Evolutionary conservation across 2,113 vertebrate species (phyloP).

Genomic region (Amia ocellicauda): DNA sequence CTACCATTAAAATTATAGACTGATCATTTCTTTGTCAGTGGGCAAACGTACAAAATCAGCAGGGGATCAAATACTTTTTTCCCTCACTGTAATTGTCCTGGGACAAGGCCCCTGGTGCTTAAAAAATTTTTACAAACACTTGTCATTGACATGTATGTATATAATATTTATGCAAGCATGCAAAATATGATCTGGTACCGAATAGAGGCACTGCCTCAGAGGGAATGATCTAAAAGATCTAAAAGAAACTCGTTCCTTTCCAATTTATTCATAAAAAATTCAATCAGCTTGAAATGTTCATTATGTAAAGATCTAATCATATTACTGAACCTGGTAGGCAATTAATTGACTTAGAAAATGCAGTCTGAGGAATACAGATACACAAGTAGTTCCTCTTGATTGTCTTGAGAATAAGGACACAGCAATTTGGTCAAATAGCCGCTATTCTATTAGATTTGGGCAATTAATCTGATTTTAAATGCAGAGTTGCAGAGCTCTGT

Average conservation of each 20-base stretch:
- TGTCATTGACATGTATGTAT: too few relatives aligned
- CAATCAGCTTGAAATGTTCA: slow-evolving; percentile 53
- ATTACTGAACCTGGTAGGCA: slow-evolving; percentile 41
- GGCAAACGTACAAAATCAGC: too few relatives aligned
- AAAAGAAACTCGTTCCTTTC: too few relatives aligned
- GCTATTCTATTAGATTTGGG: slow-evolving; percentile 84
- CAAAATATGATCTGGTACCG: too few relatives aligned
- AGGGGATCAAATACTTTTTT: too few relatives aligned
- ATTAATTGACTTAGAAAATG: slow-evolving; percentile 48
- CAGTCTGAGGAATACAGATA: slow-evolving; percentile 33
- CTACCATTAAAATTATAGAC: too few relatives aligned
- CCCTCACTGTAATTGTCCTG: too few relatives aligned
- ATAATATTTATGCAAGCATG: too few relatives aligned
- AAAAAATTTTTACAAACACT: too few relatives aligned
- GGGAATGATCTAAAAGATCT: slow-evolving; percentile 29
- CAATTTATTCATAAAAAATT: slow-evolving; percentile 47
- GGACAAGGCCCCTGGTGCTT: too few relatives aligned
- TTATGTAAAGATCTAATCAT: slow-evolving; percentile 49
- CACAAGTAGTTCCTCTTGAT: slow-evolving; percentile 38
- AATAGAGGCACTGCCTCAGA: too few relatives aligned
- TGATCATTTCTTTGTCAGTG: too few relatives aligned
- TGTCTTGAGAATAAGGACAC: slow-evolving; percentile 42
- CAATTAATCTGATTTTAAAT: slow-evolving; percentile 90
- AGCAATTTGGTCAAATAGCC: slow-evolving; percentile 82
- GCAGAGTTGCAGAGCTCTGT: slow-evolving; percentile 70